Evolutionary conservation across 1,140 invertebrate species (phyloP).

Genomic region (Diprion similis): DNA sequence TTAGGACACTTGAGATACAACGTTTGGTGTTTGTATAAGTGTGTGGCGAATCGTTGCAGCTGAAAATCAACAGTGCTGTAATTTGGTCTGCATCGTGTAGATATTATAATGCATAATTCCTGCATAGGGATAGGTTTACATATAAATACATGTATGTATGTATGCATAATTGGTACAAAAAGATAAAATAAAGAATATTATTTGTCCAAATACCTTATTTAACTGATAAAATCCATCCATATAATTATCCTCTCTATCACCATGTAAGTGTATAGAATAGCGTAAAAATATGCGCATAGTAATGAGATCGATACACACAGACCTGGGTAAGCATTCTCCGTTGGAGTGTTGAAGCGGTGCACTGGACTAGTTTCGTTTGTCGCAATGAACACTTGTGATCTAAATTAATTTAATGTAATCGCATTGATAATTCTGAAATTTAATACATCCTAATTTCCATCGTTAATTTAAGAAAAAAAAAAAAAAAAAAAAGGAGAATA

Average conservation of each 20-base stretch:
- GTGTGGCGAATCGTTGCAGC: slow-evolving; percentile 31
- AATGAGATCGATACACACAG: slow-evolving; percentile 54
- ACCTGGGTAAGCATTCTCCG: slow-evolving; percentile 57
- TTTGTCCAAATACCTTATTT: neutral
- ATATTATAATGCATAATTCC: neutral
- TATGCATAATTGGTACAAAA: slow-evolving; percentile 24
- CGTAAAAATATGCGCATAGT: slow-evolving; percentile 31
- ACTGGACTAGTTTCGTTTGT: too few relatives aligned
- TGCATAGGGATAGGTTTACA: neutral
- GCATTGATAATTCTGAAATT: too few relatives aligned
- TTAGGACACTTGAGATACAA: slow-evolving; percentile 24
- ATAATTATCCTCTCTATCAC: slow-evolving; percentile 34
- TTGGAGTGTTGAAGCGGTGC: neutral
- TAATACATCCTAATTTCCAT: too few relatives aligned
- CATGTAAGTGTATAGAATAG: slow-evolving; percentile 38
- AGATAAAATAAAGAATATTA: slow-evolving; percentile 28
- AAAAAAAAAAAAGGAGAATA: too few relatives aligned
- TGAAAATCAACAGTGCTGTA: slow-evolving; percentile 56
- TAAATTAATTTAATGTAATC: too few relatives aligned
- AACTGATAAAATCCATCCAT: slow-evolving; percentile 3
- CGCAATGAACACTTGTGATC: too few relatives aligned
- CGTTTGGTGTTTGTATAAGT: slow-evolving; percentile 14
- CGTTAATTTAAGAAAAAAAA: too few relatives aligned
- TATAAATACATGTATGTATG: slow-evolving; percentile 21
- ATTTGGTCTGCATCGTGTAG: neutral